These are phyloP conservation scores for Pachycephala philippinensis DNA, from an alignment of 2,113 vertebrate species.

Conservation along the genomic window DNA sequence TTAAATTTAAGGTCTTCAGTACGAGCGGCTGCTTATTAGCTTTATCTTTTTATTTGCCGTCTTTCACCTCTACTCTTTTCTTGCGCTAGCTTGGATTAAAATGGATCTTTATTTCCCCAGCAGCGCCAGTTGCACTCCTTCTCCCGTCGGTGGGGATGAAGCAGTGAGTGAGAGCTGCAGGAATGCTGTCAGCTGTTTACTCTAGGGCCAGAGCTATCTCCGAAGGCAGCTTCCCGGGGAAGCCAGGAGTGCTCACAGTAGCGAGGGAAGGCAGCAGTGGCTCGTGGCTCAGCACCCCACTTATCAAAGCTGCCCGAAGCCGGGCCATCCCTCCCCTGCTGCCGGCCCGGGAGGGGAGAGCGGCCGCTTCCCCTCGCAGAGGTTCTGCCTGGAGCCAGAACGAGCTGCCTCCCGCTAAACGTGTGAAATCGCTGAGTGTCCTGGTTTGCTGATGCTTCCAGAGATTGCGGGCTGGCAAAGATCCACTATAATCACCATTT, in stretches of 20 bases:
- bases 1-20: not conserved
- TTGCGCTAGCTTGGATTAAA: not conserved
- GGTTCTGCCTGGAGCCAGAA: not conserved
- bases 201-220: not conserved
- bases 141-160: not conserved
- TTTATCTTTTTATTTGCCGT: not conserved
- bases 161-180: not conserved
- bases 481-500: not conserved
- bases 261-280: not conserved
- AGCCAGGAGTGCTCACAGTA: not conserved
- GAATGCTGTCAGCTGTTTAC: not conserved
- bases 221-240: not conserved
- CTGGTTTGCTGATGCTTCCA: not conserved
- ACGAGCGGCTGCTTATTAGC: rapidly evolving
- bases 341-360: not conserved
- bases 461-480: not conserved
- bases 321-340: not conserved
- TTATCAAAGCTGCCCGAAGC: not conserved
- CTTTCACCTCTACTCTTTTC: not conserved
- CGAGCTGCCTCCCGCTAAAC: rapidly evolving
- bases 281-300: not conserved
- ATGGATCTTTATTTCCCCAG: not conserved
- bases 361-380: not conserved
- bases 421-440: not conserved
- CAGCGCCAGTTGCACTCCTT: not conserved